Percentiles rank a stretch among this genome's conserved stretches.
Evolutionary conservation across 2,888 invertebrate genomes (phyloP).

Genomic region (Thera britannica): DNA sequence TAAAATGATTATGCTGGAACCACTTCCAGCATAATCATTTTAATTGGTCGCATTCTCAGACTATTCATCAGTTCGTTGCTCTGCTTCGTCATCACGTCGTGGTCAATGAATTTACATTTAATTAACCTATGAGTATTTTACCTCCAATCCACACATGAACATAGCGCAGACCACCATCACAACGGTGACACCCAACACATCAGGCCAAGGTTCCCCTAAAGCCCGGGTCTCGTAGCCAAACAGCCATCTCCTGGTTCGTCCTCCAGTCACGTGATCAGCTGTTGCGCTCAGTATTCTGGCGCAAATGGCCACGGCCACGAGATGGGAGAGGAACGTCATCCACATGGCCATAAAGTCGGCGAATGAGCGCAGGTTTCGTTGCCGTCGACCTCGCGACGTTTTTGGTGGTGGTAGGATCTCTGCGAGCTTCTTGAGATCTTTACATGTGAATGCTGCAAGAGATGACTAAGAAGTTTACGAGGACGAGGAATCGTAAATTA

Average conservation of each 20-base stretch:
- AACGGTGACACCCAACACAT: constrained; percentile 86
- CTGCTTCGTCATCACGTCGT: constrained; percentile 9
- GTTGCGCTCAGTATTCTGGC: constrained; percentile 86
- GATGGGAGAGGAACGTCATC: constrained; percentile 84
- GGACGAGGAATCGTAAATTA: too few relatives aligned
- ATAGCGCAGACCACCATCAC: constrained; percentile 85
- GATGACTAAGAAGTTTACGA: background rate
- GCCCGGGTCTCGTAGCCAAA: constrained; percentile 85
- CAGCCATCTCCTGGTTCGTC: constrained; percentile 84
- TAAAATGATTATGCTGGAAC: too few relatives aligned
- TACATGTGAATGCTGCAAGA: constrained; percentile 71
- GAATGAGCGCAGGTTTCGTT: constrained; percentile 79
- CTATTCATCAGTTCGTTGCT: constrained; percentile 31
- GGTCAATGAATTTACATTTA: background rate
- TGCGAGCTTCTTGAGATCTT: constrained; percentile 70
- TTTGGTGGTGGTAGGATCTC: constrained; percentile 71
- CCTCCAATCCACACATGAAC: constrained; percentile 87
- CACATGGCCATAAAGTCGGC: constrained; percentile 85
- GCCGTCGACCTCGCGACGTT: constrained; percentile 70
- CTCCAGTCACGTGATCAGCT: constrained; percentile 86
- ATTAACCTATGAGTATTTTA: constrained; percentile 12
- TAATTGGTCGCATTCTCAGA: constrained; percentile 41
- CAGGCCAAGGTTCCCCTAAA: constrained; percentile 87
- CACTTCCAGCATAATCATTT: constrained; percentile 26
- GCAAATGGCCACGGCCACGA: constrained; percentile 86